Percentiles rank a stretch among this genome's conserved stretches.
Conservation (phyloP, 1,140 invertebrate genomes). For the Brachionus plicatilis region DNA sequence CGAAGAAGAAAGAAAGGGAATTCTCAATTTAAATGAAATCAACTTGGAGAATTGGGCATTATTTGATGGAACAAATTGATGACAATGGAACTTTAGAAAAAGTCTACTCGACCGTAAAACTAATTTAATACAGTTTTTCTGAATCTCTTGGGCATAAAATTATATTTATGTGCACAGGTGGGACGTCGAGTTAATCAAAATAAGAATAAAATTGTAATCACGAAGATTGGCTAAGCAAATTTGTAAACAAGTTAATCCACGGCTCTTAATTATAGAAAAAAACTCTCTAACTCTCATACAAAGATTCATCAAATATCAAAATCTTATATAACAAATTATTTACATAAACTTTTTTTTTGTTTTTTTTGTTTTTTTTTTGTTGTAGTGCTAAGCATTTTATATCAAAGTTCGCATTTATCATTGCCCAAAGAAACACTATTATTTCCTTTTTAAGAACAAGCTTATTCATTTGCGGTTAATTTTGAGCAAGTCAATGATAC, state of each 20-base stretch:
- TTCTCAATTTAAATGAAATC: background rate
- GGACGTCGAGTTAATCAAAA: background rate
- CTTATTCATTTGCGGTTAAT: background rate
- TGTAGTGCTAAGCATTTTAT: background rate
- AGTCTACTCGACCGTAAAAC: background rate
- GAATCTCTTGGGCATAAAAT: background rate
- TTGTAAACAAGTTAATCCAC: background rate
- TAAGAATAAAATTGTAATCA: background rate
- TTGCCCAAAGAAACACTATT: background rate
- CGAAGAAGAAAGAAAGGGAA: too few relatives aligned
- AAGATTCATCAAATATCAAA: conserved; percentile 1
- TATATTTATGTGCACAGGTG: background rate
- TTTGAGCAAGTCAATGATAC: background rate
- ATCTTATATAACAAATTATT: background rate
- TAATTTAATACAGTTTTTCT: background rate
- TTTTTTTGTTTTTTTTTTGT: background rate
- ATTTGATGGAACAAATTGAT: background rate
- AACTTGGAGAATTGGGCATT: background rate
- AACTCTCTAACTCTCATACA: background rate
- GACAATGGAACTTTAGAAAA: background rate
- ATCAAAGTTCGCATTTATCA: background rate
- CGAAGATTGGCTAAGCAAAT: background rate
- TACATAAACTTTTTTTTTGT: background rate
- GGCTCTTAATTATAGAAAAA: background rate
- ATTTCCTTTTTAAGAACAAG: background rate